Conservation (phyloP, 2,797 vertebrate genomes). For the Macropodus opercularis region DNA sequence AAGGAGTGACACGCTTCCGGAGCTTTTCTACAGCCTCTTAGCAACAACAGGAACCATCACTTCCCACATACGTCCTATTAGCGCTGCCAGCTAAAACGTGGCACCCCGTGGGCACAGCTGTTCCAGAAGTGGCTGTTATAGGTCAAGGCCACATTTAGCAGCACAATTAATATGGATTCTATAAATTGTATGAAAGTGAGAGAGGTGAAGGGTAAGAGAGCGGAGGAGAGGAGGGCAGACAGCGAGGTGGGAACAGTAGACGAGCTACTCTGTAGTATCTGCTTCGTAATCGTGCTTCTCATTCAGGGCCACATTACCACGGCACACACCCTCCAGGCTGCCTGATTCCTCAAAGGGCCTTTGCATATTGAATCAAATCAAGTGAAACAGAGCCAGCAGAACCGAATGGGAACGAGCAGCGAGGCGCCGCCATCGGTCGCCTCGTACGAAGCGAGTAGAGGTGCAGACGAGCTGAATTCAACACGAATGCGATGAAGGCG, state of each 20-base stretch:
- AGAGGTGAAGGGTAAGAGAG: neutral
- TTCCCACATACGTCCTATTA: constrained; percentile 18
- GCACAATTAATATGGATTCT: constrained; percentile 7
- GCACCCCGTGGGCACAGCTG: constrained; percentile 20
- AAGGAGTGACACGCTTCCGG: constrained; percentile 6
- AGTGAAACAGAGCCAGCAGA: constrained; percentile 61
- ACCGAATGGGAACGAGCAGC: constrained; percentile 60
- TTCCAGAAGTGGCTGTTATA: constrained; percentile 15
- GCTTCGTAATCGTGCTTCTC: constrained; percentile 53
- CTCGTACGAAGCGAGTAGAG: constrained; percentile 11
- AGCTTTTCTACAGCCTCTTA: constrained; percentile 26
- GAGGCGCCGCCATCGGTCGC: constrained; percentile 42
- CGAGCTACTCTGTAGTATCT: constrained; percentile 21
- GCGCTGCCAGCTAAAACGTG: constrained; percentile 1
- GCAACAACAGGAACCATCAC: constrained; percentile 41
- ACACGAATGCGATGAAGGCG: constrained; percentile 38
- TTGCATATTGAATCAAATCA: constrained; percentile 71
- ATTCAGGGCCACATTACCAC: constrained; percentile 52
- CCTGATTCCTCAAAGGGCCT: constrained; percentile 65
- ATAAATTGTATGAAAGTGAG: neutral
- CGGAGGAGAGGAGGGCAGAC: neutral
- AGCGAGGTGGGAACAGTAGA: neutral
- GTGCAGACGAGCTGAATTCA: constrained; percentile 24
- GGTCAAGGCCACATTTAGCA: constrained; percentile 20
- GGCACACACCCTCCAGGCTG: constrained; percentile 57